A percentile compares a stretch with the other conserved stretches of the same genome.
Conservation (phyloP, 2,888 invertebrate genomes). For the Hirtodrosophila cameraria region DNA sequence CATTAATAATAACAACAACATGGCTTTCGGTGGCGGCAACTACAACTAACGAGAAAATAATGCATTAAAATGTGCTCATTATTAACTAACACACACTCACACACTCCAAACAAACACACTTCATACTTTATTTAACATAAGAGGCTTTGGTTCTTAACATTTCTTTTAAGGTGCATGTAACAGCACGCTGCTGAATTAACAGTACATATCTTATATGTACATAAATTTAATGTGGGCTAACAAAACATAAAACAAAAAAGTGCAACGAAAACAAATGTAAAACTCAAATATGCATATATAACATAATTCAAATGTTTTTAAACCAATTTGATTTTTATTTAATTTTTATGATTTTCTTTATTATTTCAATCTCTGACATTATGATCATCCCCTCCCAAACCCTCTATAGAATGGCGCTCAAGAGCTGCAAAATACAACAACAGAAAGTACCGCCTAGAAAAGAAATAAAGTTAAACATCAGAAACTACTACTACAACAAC, state of each 20-base stretch:
- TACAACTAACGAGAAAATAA: constrained; percentile 49
- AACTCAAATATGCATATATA: constrained; percentile 22
- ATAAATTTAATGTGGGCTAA: constrained; percentile 34
- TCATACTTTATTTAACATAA: constrained; percentile 25
- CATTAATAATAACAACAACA: constrained; percentile 25
- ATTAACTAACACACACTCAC: constrained; percentile 43
- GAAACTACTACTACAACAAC: constrained; percentile 25
- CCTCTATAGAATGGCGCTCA: constrained; percentile 81
- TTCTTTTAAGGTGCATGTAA: constrained; percentile 29
- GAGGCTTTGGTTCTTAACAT: constrained; percentile 68
- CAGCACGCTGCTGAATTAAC: constrained; percentile 21
- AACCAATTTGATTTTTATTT: constrained; percentile 29
- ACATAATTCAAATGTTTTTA: constrained; percentile 10
- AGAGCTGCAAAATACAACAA: constrained; percentile 84
- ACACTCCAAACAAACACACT: constrained; percentile 15
- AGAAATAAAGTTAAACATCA: constrained; percentile 20
- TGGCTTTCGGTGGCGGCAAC: constrained; percentile 66
- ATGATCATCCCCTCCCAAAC: constrained; percentile 6
- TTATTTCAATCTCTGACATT: constrained; percentile 39
- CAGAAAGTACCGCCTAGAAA: constrained; percentile 84
- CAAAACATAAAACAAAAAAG: too few species aligned
- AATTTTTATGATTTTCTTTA: constrained; percentile 36
- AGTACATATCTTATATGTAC: constrained; percentile 27
- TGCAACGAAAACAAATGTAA: constrained; percentile 43
- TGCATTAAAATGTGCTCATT: constrained; percentile 50